Base-by-base conservation (phyloP, 2,797 vertebrate genomes). In the Pseudomugil gertrudae region DNA sequence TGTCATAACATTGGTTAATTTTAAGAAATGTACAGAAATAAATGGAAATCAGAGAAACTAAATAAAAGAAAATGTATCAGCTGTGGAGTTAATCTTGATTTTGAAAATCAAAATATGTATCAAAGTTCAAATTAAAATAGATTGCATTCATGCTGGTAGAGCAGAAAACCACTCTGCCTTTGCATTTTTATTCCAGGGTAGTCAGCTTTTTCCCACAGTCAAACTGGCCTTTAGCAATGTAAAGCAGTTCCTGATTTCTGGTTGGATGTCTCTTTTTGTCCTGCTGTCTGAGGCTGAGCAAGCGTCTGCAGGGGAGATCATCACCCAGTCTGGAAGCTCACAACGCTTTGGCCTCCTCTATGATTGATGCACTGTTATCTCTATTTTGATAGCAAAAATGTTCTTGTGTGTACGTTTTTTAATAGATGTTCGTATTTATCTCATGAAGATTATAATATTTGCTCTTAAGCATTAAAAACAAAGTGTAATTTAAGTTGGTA, bases 301-400 rank as follows among this genome's bases (percentile, higher is more conserved):
- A 69, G 77, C 33, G 74, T 90, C 87, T 85, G 76, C 83, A 69
- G 55, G 40, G 58, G 70, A 83, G 88, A 84, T 91, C 89, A 89
- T 71, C 74, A 69, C 74, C 79, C 79, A 76, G 82, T 71, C 84
- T 77, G 52, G 56, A 47, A 54, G 30, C 45, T 54, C 43, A 9
- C 27, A 58, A 43, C 43, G 38, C 27, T 36, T 61, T 35, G 17
- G 51, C 57, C 51, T 38, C 19, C 62, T 43, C 21, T 52, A 21
- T n/a, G 35, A 32, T 13, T 48, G 10, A 24, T 5, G 10, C 23
- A 10, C 21, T 10, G 47, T 13, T 13, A 50, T 1, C 23, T 21
- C 5, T 50, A 26, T 15, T 51, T 26, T 14, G 50, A 6, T 51
- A 26, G 24, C 2, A 15, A 27, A 51, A 27, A 26, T 27, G 50